Conservation (phyloP, 2,797 vertebrate genomes). For the Champsocephalus esox region DNA sequence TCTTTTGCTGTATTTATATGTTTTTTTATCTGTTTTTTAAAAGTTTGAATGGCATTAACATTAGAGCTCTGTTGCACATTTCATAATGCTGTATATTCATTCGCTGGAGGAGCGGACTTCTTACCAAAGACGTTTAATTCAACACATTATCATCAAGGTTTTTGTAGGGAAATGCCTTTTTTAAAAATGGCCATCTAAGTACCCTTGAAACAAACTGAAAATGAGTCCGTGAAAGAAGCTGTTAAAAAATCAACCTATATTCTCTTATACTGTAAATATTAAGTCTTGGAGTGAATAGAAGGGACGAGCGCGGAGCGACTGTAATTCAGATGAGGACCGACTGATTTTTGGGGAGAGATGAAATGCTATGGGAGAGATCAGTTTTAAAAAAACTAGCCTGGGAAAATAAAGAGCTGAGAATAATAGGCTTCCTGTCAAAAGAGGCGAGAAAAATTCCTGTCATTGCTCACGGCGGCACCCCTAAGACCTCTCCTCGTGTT, state of each 20-base stretch:
- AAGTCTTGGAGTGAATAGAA: conserved; percentile 52
- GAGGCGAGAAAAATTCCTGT: conserved; percentile 76
- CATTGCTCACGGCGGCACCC: conserved; percentile 71
- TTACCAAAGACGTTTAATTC: conserved; percentile 45
- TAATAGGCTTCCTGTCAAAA: conserved; percentile 85
- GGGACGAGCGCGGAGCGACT: conserved; percentile 23
- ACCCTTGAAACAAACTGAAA: conserved; percentile 51
- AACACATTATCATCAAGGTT: conserved; percentile 55
- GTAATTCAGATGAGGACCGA: conserved; percentile 46
- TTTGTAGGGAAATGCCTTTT: conserved; percentile 34
- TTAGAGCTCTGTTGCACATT: conserved; percentile 35
- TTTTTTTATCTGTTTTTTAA: conserved; percentile 25
- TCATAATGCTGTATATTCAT: conserved; percentile 23
- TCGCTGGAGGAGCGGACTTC: conserved; percentile 44
- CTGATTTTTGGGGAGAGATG: conserved; percentile 36
- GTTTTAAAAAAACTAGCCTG: conserved; percentile 63
- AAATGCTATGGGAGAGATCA: conserved; percentile 66
- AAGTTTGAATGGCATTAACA: conserved; percentile 37
- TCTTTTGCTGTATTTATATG: conserved; percentile 50
- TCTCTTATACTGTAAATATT: conserved; percentile 59
- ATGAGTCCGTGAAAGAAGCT: conserved; percentile 37
- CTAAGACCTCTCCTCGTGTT: conserved; percentile 81
- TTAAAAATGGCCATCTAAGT: conserved; percentile 53
- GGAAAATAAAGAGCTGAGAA: conserved; percentile 83
- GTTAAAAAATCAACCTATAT: conserved; percentile 19